Evolutionary conservation across 2,888 invertebrate species (phyloP), one percentile per base, ranked within the genome.

Genomic region (Drosophila kuntzei): DNA sequence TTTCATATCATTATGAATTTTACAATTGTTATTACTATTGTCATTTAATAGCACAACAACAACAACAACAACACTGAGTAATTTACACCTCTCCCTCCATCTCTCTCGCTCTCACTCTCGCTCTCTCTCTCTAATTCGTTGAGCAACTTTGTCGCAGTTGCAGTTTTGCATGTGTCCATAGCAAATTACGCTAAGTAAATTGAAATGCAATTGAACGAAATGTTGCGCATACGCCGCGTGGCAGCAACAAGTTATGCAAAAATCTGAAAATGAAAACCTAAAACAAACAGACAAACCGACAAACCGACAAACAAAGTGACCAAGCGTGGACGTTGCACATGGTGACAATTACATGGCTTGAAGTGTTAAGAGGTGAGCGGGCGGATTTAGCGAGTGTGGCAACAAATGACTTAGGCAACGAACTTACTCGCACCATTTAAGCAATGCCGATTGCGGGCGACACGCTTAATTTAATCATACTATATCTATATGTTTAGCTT

Each of bases 391-490:
- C n/a, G 14, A 11, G 53, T 37, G 74, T 54, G 60, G 58, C 50
- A 71, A 86, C 62, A 64, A 81, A 73, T 71, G 90, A 90, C 89
- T 90, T 87, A 64, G 69, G 90, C 82, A 90, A 83, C 90, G 59
- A 90, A 87, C 39, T 16, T 37, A 11, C 87, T 61, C n/a, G 29
- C 22, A 3, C 4, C 22, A 16, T 44, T 55, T 58, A 14, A 11
- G 53, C 25, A 41, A 43, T 11, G 44, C 4, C 16, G 29, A 59
- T 58, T 44, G 64, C 59, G 59, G 34, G 44, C 39, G 53, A 41
- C 44, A 57, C 47, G 58, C 44, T 61, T 60, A 58, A 51, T 69
- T 66, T 47, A 44, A 54, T 62, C 50, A 39, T 34, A 46, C 14
- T 25, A 29, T 41, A 53, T 39, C 39, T 25, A 22, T 25, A 36